Evolutionary conservation across 2,113 vertebrate genomes (phyloP).

Genomic region (Tachysurus vachellii): DNA sequence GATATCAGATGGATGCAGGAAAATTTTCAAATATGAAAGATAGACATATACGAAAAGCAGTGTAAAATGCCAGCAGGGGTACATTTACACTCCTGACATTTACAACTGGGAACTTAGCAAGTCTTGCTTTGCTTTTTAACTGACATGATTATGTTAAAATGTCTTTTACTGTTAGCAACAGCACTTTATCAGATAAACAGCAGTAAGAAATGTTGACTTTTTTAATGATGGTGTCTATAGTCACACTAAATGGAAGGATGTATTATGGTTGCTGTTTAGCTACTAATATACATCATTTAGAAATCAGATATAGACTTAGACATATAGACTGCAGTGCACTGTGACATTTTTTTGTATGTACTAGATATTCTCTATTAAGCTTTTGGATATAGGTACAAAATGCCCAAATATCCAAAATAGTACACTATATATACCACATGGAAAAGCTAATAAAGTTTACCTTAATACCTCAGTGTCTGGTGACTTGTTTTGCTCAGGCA

Average conservation of each 20-base stretch:
- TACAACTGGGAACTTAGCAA: neutral
- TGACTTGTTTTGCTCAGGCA: neutral
- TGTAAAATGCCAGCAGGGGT: neutral
- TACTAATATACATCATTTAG: neutral
- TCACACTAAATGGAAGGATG: neutral
- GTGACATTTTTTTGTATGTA: neutral
- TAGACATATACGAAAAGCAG: neutral
- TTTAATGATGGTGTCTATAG: neutral
- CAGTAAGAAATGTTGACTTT: neutral
- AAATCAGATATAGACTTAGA: neutral
- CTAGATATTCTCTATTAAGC: neutral
- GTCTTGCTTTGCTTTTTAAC: neutral
- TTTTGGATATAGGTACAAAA: neutral
- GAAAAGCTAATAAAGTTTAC: neutral
- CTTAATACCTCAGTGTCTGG: neutral
- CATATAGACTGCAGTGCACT: neutral
- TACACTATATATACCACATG: neutral
- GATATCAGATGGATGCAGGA: neutral
- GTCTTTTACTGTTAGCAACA: neutral
- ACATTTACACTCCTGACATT: neutral
- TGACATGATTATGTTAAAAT: neutral
- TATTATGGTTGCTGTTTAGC: neutral
- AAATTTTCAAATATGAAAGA: neutral
- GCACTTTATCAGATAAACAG: neutral
- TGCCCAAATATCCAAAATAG: neutral